Conservation (phyloP, 1,140 invertebrate genomes). For the Aphelenchoides avenae region DNA sequence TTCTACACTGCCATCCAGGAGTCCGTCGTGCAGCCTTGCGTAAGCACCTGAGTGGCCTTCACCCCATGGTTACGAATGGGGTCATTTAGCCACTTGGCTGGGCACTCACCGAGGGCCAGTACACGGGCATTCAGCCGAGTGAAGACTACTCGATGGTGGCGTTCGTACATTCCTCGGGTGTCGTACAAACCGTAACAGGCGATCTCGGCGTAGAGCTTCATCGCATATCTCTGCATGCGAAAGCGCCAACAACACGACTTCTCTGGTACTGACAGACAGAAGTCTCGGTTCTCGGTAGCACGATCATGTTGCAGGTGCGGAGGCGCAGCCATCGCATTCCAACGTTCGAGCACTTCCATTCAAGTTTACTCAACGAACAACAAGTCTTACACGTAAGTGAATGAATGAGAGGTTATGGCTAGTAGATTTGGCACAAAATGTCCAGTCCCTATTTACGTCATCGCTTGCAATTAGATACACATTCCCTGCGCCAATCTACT, state of each 20-base stretch:
- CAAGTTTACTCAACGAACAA: conserved; percentile 1
- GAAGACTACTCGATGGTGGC: conserved; percentile 6
- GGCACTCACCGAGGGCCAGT: conserved; percentile 14
- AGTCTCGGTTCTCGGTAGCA: not conserved
- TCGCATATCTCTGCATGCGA: not conserved
- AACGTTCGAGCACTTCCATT: not conserved
- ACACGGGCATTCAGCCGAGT: conserved; percentile 14
- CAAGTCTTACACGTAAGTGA: conserved; percentile 4
- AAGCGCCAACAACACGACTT: not conserved
- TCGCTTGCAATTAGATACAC: not conserved
- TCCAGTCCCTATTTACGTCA: not conserved
- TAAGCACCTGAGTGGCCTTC: conserved; percentile 15
- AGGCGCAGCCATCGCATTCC: conserved; percentile 6
- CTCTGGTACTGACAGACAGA: not conserved
- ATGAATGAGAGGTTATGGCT: not conserved
- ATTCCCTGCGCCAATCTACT: not conserved
- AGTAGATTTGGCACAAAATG: not conserved
- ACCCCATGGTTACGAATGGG: not conserved
- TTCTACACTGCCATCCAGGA: conserved; percentile 26
- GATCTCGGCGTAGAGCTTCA: conserved; percentile 18
- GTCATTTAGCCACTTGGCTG: conserved; percentile 20
- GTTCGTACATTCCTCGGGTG: conserved; percentile 23
- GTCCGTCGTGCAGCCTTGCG: conserved; percentile 1
- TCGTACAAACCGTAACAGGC: conserved; percentile 15
- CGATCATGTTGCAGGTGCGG: conserved; percentile 10